Evolutionary conservation across 2,797 vertebrate genomes (phyloP).

Genomic region (Nannoperca obscura): DNA sequence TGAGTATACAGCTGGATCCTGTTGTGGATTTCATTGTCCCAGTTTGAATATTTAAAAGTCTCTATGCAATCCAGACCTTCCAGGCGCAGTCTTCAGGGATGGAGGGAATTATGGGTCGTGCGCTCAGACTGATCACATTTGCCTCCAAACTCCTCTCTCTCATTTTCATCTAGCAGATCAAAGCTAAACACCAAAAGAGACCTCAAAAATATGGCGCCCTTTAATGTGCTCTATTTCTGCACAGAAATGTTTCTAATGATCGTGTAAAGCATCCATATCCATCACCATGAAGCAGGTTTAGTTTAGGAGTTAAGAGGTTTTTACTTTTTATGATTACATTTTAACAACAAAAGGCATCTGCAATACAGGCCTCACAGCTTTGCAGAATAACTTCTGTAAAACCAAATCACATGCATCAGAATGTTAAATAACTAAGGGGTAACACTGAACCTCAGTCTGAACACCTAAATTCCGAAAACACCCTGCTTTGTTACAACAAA

Average conservation of each 20-base stretch:
- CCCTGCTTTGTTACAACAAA: not conserved
- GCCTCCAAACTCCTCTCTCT: slow-evolving; percentile 52
- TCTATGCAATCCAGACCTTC: slow-evolving; percentile 56
- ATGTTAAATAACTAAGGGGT: not conserved
- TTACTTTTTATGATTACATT: slow-evolving; percentile 31
- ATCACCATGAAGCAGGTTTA: slow-evolving; percentile 38
- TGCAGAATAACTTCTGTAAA: slow-evolving; percentile 17
- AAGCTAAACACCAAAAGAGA: slow-evolving; percentile 67
- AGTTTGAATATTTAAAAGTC: slow-evolving; percentile 56
- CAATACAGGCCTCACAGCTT: slow-evolving; percentile 2
- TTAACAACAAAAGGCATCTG: slow-evolving; percentile 47
- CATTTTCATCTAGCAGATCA: slow-evolving; percentile 64
- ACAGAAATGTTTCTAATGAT: slow-evolving; percentile 43
- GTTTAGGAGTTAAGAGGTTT: slow-evolving; percentile 21
- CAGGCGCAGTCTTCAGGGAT: slow-evolving; percentile 42
- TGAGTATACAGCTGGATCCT: slow-evolving; percentile 63
- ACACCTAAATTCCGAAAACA: not conserved
- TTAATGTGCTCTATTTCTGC: slow-evolving; percentile 55
- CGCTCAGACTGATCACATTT: slow-evolving; percentile 67
- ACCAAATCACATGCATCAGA: slow-evolving; percentile 32
- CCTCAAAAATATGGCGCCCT: slow-evolving; percentile 47
- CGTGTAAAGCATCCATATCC: slow-evolving; percentile 31
- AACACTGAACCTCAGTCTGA: not conserved
- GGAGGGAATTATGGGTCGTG: slow-evolving; percentile 64
- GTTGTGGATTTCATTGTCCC: slow-evolving; percentile 50